Evolutionary conservation across 2,113 vertebrate species (phyloP).

Genomic region (Embiotoca jacksoni): DNA sequence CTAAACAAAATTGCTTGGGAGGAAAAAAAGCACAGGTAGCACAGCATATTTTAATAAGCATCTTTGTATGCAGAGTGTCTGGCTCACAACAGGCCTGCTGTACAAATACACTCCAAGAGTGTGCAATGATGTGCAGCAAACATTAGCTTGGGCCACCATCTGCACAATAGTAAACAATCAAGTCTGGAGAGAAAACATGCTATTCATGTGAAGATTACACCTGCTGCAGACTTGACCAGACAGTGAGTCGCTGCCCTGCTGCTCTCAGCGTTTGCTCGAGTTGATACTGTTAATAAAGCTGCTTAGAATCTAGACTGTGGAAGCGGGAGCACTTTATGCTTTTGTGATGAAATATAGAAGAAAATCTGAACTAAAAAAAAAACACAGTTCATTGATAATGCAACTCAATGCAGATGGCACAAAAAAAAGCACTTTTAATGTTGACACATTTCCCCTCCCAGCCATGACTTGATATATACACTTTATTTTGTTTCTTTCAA

Average conservation of each 20-base stretch:
- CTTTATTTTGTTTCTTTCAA: too few species aligned
- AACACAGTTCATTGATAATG: background rate
- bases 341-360: constrained; percentile 9
- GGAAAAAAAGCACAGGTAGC: background rate
- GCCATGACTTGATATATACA: too few species aligned
- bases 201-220: constrained; percentile 73
- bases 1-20: background rate
- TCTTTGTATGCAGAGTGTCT: constrained; percentile 41
- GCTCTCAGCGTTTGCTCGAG: constrained; percentile 19
- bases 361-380: background rate
- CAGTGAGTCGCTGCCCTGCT: constrained; percentile 33
- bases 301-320: constrained; percentile 11
- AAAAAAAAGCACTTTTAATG: background rate
- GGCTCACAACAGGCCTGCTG: constrained; percentile 42
- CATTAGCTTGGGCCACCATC: constrained; percentile 59
- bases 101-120: constrained; percentile 49
- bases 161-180: constrained; percentile 65
- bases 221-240: constrained; percentile 50
- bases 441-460: too few species aligned
- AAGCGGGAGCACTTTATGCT: constrained; percentile 6
- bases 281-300: constrained; percentile 23
- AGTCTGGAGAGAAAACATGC: constrained; percentile 46
- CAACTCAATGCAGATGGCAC: background rate
- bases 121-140: constrained; percentile 60
- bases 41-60: constrained; percentile 27